Percentiles rank a stretch among this genome's conserved stretches.
phyloP scores from a whole-genome alignment of 2,888 invertebrate genomes.

The Apamea epomidion region DNA sequence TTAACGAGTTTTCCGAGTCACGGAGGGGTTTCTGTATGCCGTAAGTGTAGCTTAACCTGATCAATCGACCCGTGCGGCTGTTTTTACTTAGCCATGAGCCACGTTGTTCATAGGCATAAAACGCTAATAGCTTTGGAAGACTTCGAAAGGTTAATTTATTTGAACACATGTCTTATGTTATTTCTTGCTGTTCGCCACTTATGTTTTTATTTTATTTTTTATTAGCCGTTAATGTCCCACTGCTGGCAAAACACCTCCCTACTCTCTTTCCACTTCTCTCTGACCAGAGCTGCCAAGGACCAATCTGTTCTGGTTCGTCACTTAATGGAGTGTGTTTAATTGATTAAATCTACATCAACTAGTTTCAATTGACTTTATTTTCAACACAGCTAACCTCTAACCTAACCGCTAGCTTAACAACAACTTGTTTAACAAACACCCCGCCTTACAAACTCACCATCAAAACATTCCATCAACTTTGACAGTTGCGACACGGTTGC shows the following conservation, averaged over 20 bases:
- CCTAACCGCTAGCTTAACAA: not conserved
- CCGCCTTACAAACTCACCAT: constrained; percentile 14
- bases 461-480: constrained; percentile 51
- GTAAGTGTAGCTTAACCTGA: not conserved
- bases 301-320: no score
- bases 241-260: no score
- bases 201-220: no score
- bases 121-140: not conserved
- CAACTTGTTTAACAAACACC: not conserved
- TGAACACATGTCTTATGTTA: not conserved
- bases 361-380: not conserved
- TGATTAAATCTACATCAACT: not conserved
- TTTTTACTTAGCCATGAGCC: not conserved
- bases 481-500: constrained; percentile 59
- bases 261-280: no score
- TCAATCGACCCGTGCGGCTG: not conserved
- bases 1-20: no score
- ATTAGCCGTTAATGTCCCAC: no score
- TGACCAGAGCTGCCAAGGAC: no score
- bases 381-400: not conserved
- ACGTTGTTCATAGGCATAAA: not conserved
- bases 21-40: no score
- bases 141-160: not conserved
- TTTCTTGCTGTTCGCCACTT: not conserved
- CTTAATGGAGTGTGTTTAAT: not conserved